Conservation (phyloP, 92 coral and sea anemone genomes). For the Epizoanthus fatuus region DNA sequence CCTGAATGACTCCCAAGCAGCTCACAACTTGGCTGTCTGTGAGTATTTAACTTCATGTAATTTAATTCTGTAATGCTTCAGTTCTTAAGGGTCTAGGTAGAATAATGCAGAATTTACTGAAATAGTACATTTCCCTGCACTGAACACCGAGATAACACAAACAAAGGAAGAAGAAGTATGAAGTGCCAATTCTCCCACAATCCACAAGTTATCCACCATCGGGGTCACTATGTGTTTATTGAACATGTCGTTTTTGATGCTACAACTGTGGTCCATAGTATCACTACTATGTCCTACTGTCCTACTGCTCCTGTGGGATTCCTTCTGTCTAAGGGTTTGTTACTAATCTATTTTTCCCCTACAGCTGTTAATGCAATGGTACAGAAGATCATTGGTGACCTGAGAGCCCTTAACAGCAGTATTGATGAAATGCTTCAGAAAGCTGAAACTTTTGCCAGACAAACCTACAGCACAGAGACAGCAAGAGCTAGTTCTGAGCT, state of each 20-base stretch:
- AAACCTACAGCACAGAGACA: slow-evolving; percentile 53
- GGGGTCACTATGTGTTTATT: too few species aligned
- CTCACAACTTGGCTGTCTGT: slow-evolving; percentile 63
- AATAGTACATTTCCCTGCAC: too few species aligned
- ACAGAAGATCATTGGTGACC: slow-evolving; percentile 36
- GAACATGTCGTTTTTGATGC: too few species aligned
- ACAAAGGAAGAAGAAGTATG: too few species aligned
- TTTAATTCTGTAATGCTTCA: background rate
- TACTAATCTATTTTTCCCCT: background rate
- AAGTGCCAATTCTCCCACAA: too few species aligned
- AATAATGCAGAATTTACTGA: too few species aligned
- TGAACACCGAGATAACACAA: too few species aligned
- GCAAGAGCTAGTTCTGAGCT: slow-evolving; percentile 37
- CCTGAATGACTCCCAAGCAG: slow-evolving; percentile 57
- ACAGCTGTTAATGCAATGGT: slow-evolving; percentile 63
- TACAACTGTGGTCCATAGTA: too few species aligned
- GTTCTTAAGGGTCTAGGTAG: background rate
- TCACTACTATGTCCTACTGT: background rate
- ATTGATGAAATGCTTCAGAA: slow-evolving; percentile 55
- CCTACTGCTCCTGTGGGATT: too few species aligned
- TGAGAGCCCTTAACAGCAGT: slow-evolving; percentile 51
- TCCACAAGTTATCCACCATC: too few species aligned
- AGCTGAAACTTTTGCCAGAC: slow-evolving; percentile 39
- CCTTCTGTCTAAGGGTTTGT: background rate
- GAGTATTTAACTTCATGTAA: slow-evolving; percentile 13